Evolutionary conservation across 2,888 invertebrate genomes (phyloP).

Genomic region (Resseliella maxima): DNA sequence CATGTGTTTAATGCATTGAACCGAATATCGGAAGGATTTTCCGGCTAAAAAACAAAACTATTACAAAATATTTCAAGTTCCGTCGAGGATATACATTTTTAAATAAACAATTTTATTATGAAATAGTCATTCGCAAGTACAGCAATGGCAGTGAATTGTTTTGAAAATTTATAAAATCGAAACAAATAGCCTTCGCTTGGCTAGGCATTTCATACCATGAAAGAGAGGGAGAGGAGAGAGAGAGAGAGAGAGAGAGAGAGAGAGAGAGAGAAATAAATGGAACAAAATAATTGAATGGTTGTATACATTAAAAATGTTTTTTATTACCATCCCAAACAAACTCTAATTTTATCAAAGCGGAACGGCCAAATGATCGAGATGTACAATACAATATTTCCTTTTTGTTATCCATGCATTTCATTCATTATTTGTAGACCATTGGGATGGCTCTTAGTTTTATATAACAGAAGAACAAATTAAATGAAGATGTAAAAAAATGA

Average conservation of each 20-base stretch:
- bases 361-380: conserved; percentile 2
- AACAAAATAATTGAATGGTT: neutral
- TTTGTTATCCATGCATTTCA: neutral
- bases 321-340: neutral
- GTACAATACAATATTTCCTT: neutral
- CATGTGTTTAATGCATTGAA: neutral
- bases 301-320: conserved; percentile 6
- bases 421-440: neutral
- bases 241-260: neutral
- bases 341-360: neutral
- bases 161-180: conserved; percentile 17
- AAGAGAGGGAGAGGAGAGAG: neutral
- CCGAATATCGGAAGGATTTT: neutral
- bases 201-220: neutral
- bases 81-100: neutral
- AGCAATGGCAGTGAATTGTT: conserved; percentile 8
- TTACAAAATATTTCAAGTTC: conserved; percentile 9
- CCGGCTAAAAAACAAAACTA: neutral
- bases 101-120: neutral
- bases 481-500: neutral
- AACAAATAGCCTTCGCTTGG: neutral
- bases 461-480: neutral
- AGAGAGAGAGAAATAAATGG: neutral
- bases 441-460: neutral
- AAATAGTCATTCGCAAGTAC: neutral